These are phyloP conservation scores for Solenodon paradoxus DNA, from an alignment of 2,113 vertebrate genomes.

Conservation along the genomic window DNA sequence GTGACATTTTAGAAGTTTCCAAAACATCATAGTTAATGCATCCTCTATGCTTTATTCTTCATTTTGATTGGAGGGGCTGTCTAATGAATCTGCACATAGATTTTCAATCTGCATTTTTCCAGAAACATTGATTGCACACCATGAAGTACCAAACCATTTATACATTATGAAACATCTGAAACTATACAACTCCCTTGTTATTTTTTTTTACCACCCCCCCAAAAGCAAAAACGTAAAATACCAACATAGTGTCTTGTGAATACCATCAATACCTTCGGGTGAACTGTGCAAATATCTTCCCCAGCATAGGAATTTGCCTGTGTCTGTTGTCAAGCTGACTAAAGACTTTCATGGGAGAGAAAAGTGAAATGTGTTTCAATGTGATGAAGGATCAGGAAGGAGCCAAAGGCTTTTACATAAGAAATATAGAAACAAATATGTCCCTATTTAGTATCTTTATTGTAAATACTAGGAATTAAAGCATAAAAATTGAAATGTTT, in stretches of 20 bases:
- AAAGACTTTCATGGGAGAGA: neutral
- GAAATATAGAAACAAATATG: neutral
- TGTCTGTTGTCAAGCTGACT: conserved; percentile 59
- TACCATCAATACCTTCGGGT: neutral
- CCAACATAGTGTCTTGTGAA: neutral
- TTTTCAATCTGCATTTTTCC: neutral
- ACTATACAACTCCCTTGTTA: neutral
- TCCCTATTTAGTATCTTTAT: neutral
- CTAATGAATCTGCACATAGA: neutral
- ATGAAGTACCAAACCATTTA: neutral
- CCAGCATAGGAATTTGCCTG: neutral
- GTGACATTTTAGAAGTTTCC: conserved; percentile 43
- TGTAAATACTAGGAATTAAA: conserved; percentile 50
- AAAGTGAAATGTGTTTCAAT: conserved; percentile 32
- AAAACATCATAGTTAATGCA: neutral
- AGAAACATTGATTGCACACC: neutral
- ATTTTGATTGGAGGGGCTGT: neutral
- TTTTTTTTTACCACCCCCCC: neutral
- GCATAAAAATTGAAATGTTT: conserved; percentile 50
- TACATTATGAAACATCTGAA: neutral
- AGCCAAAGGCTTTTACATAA: neutral
- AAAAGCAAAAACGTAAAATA: conserved; percentile 43
- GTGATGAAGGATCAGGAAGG: conserved; percentile 37
- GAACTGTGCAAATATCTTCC: neutral
- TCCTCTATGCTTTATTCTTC: conserved; percentile 31